Evolutionary conservation across 1,140 invertebrate genomes (phyloP), one percentile per base, ranked within the genome.

Genomic region (Drusus annulatus): DNA sequence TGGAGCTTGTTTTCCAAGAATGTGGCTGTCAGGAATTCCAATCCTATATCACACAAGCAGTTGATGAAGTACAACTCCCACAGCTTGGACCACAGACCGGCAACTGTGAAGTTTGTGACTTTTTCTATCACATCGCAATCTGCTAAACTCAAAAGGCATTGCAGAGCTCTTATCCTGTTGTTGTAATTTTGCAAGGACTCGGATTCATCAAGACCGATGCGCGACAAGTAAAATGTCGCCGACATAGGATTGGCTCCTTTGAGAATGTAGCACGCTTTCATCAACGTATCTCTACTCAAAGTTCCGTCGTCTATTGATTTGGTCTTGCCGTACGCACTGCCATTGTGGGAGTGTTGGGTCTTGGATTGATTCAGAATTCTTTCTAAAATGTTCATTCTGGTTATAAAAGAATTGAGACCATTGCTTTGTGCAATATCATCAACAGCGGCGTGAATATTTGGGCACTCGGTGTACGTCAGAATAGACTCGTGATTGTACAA

Each of bases 351-450:
- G 50, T 85, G 86, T 50, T 87, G 85, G 78, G 17, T 50, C 21
- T 85, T 82, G 15, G 78, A 75, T 85, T 87, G 87, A 45, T 87
- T 84, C 6, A 90, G 83, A 78, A 90, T 85, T 83, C 86, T 89
- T 85, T 90, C 89, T 75, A 90, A 85, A 78, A 90, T 87, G 84
- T 88, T 87, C 71, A 89, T 88, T 84, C 89, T 85, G 50, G 89
- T 87, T 2, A 86, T 87, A 75, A 86, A 89, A 62, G 88, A 86
- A 78, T 90, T 89, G 23, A 90, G 86, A 19, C 84, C 85, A 81
- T 90, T 89, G 84, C 88, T 89, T 36, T 90, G 86, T 52, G 91
- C 91, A 69, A 92, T 91, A 85, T 92, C 91, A 76, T 89, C 89
- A 17, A 89, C 89, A 69, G 91, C 86, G 4, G 88, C 85, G 82